Evolutionary conservation across 2,113 vertebrate species (phyloP).

Genomic region (Cyrtonyx montezumae): DNA sequence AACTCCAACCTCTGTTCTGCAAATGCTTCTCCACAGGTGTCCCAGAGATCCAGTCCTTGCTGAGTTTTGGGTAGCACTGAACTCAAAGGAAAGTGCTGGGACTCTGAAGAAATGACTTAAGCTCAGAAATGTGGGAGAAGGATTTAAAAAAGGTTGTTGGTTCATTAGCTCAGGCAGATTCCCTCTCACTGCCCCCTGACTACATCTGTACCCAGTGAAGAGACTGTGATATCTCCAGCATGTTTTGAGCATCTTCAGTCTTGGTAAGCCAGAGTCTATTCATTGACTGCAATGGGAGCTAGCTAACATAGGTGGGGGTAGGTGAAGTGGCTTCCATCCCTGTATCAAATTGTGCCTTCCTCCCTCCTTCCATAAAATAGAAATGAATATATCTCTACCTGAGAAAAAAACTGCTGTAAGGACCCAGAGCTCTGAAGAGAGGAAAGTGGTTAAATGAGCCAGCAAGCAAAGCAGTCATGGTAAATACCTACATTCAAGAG

Average conservation of each 20-base stretch:
- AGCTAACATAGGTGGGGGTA: background rate
- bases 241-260: background rate
- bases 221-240: background rate
- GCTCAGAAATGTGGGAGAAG: background rate
- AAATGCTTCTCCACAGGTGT: background rate
- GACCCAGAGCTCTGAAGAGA: background rate
- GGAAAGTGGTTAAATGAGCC: background rate
- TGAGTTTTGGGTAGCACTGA: background rate
- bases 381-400: background rate
- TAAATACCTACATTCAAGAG: background rate
- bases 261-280: background rate
- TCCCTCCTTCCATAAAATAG: background rate
- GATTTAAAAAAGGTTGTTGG: background rate
- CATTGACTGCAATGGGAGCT: background rate
- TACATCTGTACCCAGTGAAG: background rate
- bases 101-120: background rate
- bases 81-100: background rate
- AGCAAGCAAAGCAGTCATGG: background rate
- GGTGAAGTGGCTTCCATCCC: background rate
- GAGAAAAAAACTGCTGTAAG: background rate
- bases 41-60: background rate
- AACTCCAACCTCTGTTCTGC: background rate
- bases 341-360: background rate
- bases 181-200: background rate
- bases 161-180: background rate